Conservation (phyloP, 2,113 vertebrate genomes). For the Carassius carassius region DNA sequence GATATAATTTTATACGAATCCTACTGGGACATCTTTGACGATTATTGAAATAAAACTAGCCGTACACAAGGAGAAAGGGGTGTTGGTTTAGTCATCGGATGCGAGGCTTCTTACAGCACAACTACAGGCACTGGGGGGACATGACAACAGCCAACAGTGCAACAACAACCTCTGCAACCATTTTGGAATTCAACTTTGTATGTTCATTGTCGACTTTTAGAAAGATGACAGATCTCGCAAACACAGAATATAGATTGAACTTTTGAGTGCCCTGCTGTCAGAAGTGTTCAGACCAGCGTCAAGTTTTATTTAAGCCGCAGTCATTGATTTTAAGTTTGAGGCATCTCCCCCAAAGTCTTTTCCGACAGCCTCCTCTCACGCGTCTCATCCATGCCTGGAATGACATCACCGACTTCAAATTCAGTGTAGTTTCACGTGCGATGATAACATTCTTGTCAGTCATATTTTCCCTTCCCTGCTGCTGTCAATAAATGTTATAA, state of each 20-base stretch:
- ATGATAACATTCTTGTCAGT: not conserved
- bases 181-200: conserved; percentile 80
- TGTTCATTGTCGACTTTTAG: conserved; percentile 48
- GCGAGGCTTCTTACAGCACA: conserved; percentile 89
- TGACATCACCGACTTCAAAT: conserved; percentile 47
- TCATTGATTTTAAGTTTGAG: conserved; percentile 47
- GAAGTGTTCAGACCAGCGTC: not conserved
- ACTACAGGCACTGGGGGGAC: conserved; percentile 90
- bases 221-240: conserved; percentile 6
- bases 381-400: conserved; percentile 48
- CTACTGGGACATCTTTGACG: conserved; percentile 72
- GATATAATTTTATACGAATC: conserved; percentile 66
- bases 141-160: conserved; percentile 85
- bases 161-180: conserved; percentile 91
- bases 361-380: conserved; percentile 45
- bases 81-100: conserved; percentile 75
- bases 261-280: not conserved
- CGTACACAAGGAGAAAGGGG: conserved; percentile 78
- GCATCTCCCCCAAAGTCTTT: conserved; percentile 53
- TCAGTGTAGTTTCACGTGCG: not conserved
- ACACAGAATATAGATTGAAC: not conserved
- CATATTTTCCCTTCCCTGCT: not conserved
- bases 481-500: not conserved
- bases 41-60: conserved; percentile 80
- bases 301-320: not conserved